Evolutionary conservation across 2,888 invertebrate genomes (phyloP).

Genomic region (Mythimna albipuncta): DNA sequence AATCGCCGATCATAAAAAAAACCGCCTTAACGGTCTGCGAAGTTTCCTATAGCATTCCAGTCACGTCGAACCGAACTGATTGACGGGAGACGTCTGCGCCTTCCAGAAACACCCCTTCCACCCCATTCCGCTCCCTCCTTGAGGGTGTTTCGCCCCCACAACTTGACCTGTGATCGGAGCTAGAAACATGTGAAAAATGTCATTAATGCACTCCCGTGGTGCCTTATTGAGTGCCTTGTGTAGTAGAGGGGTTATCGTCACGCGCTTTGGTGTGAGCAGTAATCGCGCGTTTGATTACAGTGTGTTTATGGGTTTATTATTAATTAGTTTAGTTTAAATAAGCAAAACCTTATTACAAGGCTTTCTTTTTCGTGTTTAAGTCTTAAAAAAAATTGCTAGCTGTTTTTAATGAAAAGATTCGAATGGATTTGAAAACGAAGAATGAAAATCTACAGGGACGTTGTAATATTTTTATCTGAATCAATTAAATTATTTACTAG

Average conservation of each 20-base stretch:
- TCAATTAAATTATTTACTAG: too few relatives aligned
- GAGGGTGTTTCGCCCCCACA: constrained; percentile 58
- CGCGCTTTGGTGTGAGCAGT: constrained; percentile 40
- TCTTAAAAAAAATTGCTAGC: too few relatives aligned
- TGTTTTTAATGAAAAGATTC: too few relatives aligned
- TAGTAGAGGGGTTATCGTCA: constrained; percentile 36
- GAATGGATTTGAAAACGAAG: too few relatives aligned
- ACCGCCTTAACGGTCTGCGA: constrained; percentile 77
- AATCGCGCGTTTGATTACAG: constrained; percentile 13
- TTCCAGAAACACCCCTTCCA: constrained; percentile 66
- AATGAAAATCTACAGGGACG: too few relatives aligned
- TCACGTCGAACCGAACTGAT: constrained; percentile 89
- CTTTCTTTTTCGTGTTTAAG: too few relatives aligned
- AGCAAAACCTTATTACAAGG: too few relatives aligned
- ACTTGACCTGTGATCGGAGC: constrained; percentile 85
- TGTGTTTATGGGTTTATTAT: constrained; percentile 32
- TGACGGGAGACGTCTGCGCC: constrained; percentile 90
- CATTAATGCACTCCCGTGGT: constrained; percentile 87
- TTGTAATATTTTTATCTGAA: too few relatives aligned
- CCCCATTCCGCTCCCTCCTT: constrained; percentile 54
- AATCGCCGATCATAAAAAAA: constrained; percentile 81
- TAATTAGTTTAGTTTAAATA: constrained; percentile 23
- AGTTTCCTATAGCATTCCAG: constrained; percentile 80
- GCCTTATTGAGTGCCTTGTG: constrained; percentile 65
- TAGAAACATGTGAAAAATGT: constrained; percentile 89